Conservation (phyloP, 1,140 invertebrate genomes). For the Chironomus striatipennis region DNA sequence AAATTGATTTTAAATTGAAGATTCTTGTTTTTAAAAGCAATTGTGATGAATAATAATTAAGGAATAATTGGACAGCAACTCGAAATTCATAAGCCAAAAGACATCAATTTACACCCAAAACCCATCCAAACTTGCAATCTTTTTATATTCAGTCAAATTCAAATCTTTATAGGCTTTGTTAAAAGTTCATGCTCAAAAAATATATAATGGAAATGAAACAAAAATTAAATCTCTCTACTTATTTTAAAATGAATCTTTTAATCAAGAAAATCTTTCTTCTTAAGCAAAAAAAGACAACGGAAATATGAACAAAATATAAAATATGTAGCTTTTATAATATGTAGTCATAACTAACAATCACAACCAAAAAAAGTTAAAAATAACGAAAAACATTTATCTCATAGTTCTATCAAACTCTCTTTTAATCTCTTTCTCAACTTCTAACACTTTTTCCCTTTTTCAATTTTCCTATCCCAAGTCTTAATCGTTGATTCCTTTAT, state of each 20-base stretch:
- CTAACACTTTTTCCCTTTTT: not conserved
- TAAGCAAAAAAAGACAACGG: not conserved
- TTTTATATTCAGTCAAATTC: not conserved
- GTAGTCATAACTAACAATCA: not conserved
- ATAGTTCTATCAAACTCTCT: not conserved
- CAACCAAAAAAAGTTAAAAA: not conserved
- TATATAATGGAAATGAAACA: not conserved
- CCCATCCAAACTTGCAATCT: no score
- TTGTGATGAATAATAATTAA: no score
- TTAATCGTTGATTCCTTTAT: no score
- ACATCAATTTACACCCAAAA: no score
- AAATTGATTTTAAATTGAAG: no score
- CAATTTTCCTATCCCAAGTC: no score
- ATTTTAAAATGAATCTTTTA: not conserved
- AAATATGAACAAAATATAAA: not conserved
- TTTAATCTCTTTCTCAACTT: not conserved
- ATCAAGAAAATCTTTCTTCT: not conserved
- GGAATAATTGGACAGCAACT: no score
- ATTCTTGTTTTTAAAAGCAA: no score
- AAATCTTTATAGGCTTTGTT: not conserved
- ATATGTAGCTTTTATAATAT: not conserved
- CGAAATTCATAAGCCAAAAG: no score
- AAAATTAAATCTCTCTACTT: no score
- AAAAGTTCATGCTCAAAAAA: not conserved
- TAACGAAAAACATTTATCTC: not conserved